Evolutionary conservation across 2,113 vertebrate genomes (phyloP).

Genomic region (Sardina pilchardus): DNA sequence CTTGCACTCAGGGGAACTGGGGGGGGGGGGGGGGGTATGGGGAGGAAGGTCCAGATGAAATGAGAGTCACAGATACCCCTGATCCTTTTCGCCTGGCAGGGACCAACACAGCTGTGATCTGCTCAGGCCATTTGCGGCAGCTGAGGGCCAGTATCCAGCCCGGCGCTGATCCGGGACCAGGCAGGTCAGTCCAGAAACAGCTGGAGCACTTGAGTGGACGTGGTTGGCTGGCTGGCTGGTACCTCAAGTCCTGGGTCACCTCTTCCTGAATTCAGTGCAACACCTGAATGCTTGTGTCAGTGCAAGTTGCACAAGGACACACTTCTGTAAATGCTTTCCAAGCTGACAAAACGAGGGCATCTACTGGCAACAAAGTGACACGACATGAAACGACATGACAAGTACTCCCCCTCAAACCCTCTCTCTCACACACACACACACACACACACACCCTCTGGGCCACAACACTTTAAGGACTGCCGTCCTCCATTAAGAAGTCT

Average conservation of each 20-base stretch:
- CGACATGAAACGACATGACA: not conserved
- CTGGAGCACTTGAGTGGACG: not conserved
- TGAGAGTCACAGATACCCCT: slow-evolving; percentile 1
- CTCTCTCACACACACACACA: slow-evolving; percentile 6
- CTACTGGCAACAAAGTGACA: slow-evolving; percentile 37
- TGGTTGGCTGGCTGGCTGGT: not conserved
- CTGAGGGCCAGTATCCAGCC: not conserved
- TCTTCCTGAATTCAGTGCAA: not conserved
- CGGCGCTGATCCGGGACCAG: not conserved
- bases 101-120: not conserved
- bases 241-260: not conserved
- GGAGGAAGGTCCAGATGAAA: not conserved
- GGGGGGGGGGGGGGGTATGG: not conserved
- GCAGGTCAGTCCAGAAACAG: not conserved
- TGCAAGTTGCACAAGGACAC: not conserved
- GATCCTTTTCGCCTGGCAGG: not conserved
- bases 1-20: not conserved
- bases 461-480: slow-evolving; percentile 21
- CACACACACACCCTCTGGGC: not conserved
- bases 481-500: slow-evolving; percentile 21
- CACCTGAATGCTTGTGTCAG: not conserved
- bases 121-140: not conserved
- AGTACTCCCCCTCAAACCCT: not conserved
- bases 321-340: not conserved
- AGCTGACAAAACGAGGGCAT: slow-evolving; percentile 42